Base-by-base conservation (phyloP, 2,113 vertebrate genomes). In the Ascaphus truei region DNA sequence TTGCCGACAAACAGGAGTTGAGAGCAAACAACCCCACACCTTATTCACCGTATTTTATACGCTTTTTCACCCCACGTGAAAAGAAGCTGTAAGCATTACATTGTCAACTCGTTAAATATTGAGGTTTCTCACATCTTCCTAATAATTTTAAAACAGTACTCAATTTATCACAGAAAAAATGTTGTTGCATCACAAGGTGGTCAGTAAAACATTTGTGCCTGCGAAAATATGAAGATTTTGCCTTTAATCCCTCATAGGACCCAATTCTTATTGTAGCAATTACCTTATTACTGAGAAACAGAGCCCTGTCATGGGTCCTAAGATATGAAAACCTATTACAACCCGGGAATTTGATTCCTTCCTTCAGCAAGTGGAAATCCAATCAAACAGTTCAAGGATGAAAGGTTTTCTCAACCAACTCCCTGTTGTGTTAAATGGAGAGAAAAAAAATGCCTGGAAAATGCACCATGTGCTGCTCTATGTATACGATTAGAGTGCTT, bases 341-440 rank as follows among this genome's bases (percentile, higher is more conserved):
- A 48, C 39, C 43, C 53, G 48, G 53, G 55, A 36, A 68, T 68
- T 59, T 30, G 65, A 68, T 68, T 68, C 65, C 31, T 68, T 68
- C 65, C 55, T 59, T 68, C 65, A 68, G 65, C 39, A 59, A 59
- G 65, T 68, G 41, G 65, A 68, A 68, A 68, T 68, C 65, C 65
- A 68, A 68, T 68, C 65, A 68, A 68, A 68, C 45, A 68, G 65
- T 68, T 68, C 65, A 68, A 68, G 65, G 65, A 68, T 68, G 65
- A 68, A 68, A 68, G 65, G 55, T 68, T 68, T 68, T 68, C 53
- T 68, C 39, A 68, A 48, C 39, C 65, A 68, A 68, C 53, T 68
- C 65, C 65, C 65, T 68, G 65, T 68, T 68, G 65, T 68, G 65
- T 68, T 68, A 68, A 68, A 68, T 68, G 57, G 55, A 58, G 48